Percentiles rank a stretch among this genome's conserved stretches.
phyloP scores from a whole-genome alignment of 2,888 invertebrate species.

The Masnerella sp. region DNA sequence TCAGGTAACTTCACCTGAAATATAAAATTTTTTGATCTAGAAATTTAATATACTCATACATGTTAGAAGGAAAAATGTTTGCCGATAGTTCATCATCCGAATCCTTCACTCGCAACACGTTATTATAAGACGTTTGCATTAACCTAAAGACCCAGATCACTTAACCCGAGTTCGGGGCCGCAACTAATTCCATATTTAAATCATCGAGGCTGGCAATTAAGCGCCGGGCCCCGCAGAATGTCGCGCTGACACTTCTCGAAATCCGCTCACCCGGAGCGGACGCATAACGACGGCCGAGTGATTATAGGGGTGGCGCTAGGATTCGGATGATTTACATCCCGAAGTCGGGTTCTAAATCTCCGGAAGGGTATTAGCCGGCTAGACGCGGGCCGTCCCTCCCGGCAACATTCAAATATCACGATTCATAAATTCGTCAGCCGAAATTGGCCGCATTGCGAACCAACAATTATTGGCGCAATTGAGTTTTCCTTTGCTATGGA shows the following conservation, averaged over 20 bases:
- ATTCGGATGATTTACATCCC: constrained; percentile 76
- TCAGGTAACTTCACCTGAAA: too few relatives aligned
- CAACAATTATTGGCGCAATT: constrained; percentile 15
- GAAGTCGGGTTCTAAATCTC: constrained; percentile 70
- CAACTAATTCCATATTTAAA: constrained; percentile 41
- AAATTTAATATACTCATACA: too few relatives aligned
- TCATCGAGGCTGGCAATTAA: constrained; percentile 38
- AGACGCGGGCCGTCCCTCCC: constrained; percentile 75
- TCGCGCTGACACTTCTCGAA: constrained; percentile 52
- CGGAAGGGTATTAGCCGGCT: constrained; percentile 70
- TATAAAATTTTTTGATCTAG: too few relatives aligned
- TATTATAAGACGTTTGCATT: neutral
- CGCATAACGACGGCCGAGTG: constrained; percentile 67
- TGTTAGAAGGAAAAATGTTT: too few relatives aligned
- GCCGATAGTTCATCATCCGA: too few relatives aligned
- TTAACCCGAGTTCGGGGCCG: constrained; percentile 11
- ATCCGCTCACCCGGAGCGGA: constrained; percentile 39
- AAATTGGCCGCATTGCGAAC: constrained; percentile 60
- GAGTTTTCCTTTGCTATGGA: too few relatives aligned
- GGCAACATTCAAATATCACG: constrained; percentile 77
- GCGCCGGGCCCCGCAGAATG: constrained; percentile 14
- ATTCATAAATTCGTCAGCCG: constrained; percentile 77
- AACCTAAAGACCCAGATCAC: constrained; percentile 15
- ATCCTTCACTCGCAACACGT: neutral
- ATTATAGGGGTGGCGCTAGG: constrained; percentile 77